Evolutionary conservation across 2,113 vertebrate genomes (phyloP).

Genomic region (Dromaius novaehollandiae): DNA sequence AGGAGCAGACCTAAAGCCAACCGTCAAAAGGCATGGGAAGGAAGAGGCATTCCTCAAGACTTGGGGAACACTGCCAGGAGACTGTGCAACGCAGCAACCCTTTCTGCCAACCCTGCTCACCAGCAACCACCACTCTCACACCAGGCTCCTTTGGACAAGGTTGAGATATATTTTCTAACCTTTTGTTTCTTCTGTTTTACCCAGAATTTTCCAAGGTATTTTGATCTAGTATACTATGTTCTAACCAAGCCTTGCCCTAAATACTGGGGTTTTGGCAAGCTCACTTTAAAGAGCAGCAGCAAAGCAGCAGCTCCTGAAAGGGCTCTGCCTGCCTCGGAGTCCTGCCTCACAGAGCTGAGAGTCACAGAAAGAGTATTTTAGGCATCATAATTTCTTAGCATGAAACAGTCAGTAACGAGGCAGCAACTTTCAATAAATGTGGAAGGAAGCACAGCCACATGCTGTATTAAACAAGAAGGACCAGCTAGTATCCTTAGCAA

Average conservation of each 20-base stretch:
- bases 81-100: not conserved
- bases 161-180: not conserved
- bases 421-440: too few relatives aligned
- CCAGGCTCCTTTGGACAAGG: not conserved
- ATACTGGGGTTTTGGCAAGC: not conserved
- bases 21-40: not conserved
- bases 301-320: not conserved
- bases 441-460: too few relatives aligned
- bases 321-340: not conserved
- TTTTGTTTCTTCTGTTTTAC: not conserved
- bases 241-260: not conserved
- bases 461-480: not conserved
- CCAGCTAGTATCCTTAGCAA: not conserved
- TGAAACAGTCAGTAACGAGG: not conserved
- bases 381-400: not conserved
- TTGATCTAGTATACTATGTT: not conserved
- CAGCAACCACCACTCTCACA: not conserved
- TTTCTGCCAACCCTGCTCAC: not conserved
- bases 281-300: not conserved
- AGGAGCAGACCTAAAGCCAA: not conserved
- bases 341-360: not conserved
- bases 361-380: not conserved
- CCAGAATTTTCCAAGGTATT: not conserved
- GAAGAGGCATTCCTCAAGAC: not conserved
- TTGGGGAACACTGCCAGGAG: not conserved